Evolutionary conservation across 2,797 vertebrate genomes (phyloP).

Genomic region (Strix occidentalis): DNA sequence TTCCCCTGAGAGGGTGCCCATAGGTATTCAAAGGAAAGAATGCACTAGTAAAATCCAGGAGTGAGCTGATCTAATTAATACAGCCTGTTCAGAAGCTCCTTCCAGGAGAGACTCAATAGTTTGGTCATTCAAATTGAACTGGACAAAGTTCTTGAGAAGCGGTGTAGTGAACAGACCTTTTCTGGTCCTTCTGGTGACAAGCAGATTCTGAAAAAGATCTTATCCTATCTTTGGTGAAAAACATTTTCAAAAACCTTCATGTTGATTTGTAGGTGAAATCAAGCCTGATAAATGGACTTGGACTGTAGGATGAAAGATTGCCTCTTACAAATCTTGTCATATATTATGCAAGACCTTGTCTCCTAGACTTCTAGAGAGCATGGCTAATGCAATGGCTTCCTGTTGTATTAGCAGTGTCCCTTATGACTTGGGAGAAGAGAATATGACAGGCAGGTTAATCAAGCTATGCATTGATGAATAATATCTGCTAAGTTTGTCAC

Average conservation of each 20-base stretch:
- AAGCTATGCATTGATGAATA: background rate
- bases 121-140: background rate
- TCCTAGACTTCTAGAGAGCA: background rate
- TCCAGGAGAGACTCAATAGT: background rate
- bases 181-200: background rate
- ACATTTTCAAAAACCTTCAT: background rate
- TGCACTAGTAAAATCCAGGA: background rate
- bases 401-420: background rate
- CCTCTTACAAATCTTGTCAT: background rate
- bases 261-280: background rate
- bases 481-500: background rate
- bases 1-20: background rate
- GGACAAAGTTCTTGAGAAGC: background rate
- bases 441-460: background rate
- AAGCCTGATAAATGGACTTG: background rate
- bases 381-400: background rate
- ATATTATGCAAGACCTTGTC: background rate
- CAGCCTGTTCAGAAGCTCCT: background rate
- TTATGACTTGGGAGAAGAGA: background rate
- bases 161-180: background rate
- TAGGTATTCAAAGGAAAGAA: background rate
- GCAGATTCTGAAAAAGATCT: background rate
- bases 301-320: background rate
- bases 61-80: background rate
- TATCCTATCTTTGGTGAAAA: background rate